Base-by-base conservation (phyloP, 2,797 vertebrate species). In the Ispidina picta region DNA sequence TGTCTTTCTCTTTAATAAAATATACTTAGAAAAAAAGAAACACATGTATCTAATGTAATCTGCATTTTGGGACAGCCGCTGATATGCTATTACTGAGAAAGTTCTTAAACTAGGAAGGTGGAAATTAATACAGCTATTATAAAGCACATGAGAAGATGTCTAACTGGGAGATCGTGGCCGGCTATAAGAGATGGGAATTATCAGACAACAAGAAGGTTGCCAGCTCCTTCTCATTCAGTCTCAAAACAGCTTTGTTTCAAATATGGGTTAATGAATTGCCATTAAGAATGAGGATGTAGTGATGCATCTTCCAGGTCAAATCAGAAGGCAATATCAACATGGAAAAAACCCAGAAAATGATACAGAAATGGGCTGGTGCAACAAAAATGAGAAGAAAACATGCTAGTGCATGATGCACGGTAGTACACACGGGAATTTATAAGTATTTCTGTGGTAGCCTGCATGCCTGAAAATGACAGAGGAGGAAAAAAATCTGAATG, bases 381-480 rank as follows among this genome's bases (percentile, higher is more conserved):
- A 3, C 13, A 64, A 41, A 63, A 84, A 49, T 4, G 8, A 90
- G 33, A 12, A 18, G 56, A 21, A 82, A 70, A 70, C 0, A 1
- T 6, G 31, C 35, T 16, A n/a, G 16, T 26, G 31, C 8, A 8
- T 1, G 1, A n/a, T 31, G 22, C n/a, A 28, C 49, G 31, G 62
- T 19, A 0, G 0, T 43, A 33, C 39, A 7, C 39, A 9, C 0
- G 0, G 80, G 29, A 28, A 13, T 44, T 64, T 31, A 5, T 1
- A 9, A 21, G 28, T 54, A 68, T 74, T 76, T 72, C 73, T 73
- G 2, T 71, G 73, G 64, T 54, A 54, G 49, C 44, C 44, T 22
- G 12, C 5, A 0, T 23, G n/a, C 17, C 33, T 77, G 70, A 29
- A 85, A 85, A 72, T 39, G 51, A 10, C 20, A 58, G 66, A 35